phyloP scores from a whole-genome alignment of 2,797 vertebrate genomes.

The Pagetopsis macropterus region DNA sequence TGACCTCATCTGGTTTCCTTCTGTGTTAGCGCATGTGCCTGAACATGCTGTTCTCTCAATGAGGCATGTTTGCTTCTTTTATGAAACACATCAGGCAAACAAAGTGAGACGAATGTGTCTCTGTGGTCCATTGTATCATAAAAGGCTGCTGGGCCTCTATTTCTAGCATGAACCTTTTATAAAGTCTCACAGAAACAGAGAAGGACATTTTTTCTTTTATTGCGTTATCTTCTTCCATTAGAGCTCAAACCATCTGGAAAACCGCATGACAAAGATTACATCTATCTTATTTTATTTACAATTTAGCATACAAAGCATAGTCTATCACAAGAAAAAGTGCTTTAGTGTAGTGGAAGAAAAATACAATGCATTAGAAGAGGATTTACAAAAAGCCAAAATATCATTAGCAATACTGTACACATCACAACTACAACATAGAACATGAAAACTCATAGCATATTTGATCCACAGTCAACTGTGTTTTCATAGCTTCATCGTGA shows the following conservation, averaged over 20 bases:
- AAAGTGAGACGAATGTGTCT: slow-evolving; percentile 17
- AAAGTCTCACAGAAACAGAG: background rate
- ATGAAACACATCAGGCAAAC: slow-evolving; percentile 53
- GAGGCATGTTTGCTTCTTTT: slow-evolving; percentile 50
- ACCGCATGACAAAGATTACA: slow-evolving; percentile 1
- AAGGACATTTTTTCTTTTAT: slow-evolving; percentile 16
- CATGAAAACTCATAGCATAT: slow-evolving; percentile 66
- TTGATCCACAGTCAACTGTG: slow-evolving; percentile 48
- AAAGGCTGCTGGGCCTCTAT: slow-evolving; percentile 1
- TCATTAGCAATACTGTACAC: slow-evolving; percentile 41
- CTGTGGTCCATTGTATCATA: slow-evolving; percentile 19
- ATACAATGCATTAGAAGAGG: slow-evolving; percentile 59
- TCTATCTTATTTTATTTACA: slow-evolving; percentile 51
- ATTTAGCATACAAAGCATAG: slow-evolving; percentile 37
- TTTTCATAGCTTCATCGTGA: slow-evolving; percentile 80
- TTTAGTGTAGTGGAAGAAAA: slow-evolving; percentile 91
- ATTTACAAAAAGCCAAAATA: slow-evolving; percentile 54
- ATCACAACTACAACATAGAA: slow-evolving; percentile 37
- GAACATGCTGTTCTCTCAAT: slow-evolving; percentile 80
- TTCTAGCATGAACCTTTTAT: background rate
- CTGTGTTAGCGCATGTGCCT: slow-evolving; percentile 55
- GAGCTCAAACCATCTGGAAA: slow-evolving; percentile 10
- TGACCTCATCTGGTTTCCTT: slow-evolving; percentile 83
- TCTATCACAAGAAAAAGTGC: slow-evolving; percentile 71
- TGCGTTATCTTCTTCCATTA: slow-evolving; percentile 11